phyloP scores from a whole-genome alignment of 2,888 invertebrate species.

The Noctua janthina region DNA sequence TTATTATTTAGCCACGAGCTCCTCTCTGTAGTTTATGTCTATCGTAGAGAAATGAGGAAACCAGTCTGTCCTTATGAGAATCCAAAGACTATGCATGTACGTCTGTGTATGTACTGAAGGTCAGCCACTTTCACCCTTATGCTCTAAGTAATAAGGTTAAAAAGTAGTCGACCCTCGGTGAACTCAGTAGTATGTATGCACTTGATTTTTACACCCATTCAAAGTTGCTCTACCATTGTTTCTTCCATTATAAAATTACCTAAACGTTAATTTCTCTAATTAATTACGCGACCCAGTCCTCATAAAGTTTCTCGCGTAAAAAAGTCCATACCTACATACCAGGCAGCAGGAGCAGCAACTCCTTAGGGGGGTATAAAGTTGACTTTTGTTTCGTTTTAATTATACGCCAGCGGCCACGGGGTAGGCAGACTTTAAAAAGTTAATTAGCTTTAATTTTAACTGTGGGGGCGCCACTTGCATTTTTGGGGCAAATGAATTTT shows the following conservation, averaged over 20 bases:
- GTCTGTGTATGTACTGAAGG: background rate
- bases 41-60: background rate
- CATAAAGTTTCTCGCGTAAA: conserved; percentile 63
- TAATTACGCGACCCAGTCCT: conserved; percentile 55
- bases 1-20: too few species aligned
- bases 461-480: conserved; percentile 70
- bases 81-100: background rate
- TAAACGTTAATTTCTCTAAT: conserved; percentile 62
- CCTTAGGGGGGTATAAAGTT: conserved; percentile 83
- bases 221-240: conserved; percentile 23
- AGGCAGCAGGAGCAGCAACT: conserved; percentile 63
- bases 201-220: background rate
- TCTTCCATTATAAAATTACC: conserved; percentile 41
- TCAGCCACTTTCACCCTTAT: too few species aligned
- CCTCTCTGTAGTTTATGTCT: background rate
- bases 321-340: conserved; percentile 61
- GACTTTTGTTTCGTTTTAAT: conserved; percentile 87
- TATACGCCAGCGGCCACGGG: conserved; percentile 77
- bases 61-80: background rate
- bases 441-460: conserved; percentile 88
- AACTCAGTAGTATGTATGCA: background rate
- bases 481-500: conserved; percentile 59
- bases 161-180: too few species aligned
- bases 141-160: too few species aligned
- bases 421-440: conserved; percentile 83